Base-by-base conservation (phyloP, 2,113 vertebrate genomes). In the Salminus brasiliensis region DNA sequence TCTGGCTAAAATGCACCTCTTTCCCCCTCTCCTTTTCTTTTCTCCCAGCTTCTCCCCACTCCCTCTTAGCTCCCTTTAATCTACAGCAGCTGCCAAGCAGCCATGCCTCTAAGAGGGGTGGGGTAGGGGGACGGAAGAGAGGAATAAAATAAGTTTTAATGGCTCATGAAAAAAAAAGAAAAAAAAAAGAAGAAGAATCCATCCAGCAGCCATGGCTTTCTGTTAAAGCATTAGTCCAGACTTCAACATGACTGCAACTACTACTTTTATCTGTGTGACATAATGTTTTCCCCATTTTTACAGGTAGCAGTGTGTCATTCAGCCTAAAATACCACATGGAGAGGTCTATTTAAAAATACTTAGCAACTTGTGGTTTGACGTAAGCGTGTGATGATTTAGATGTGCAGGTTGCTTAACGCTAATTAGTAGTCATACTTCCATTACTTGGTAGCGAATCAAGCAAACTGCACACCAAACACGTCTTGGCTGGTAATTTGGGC, bases 61-160 rank as follows among this genome's bases (percentile, higher is more conserved):
- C 59, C 30, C 59, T 52, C 49, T 52, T 34, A 60, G n/a, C 59
- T 30, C 68, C 59, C 43, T 70, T 78, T 79, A 76, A 67, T 74
- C 55, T 72, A 75, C 57, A 83, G 47, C 81, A 74, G 36, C 66
- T 25, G 66, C 39, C 72, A 81, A 70, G 49, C 39, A 18, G 60
- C 47, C 47, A 30, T 66, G 73, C 60, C 74, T 69, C 8, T 27
- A 59, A 49, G 69, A 66, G 47, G n/a, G 80, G 63, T 57, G 36
- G 60, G 43, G 47, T 29, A 53, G 30, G 68, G 47, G n/a, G 52
- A 25, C 23, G 73, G 59, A 72, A 52, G 52, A 65, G 60, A 39
- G 16, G 41, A 78, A 67, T 55, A 77, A 80, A 77, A 52, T 76
- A 59, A 66, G 73, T 55, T 74, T 83, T 60, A 76, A 59, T 57